A percentile compares a stretch with the other conserved stretches of the same genome.
Evolutionary conservation across 2,888 invertebrate genomes (phyloP).

Genomic region (Priocnemis perturbator): DNA sequence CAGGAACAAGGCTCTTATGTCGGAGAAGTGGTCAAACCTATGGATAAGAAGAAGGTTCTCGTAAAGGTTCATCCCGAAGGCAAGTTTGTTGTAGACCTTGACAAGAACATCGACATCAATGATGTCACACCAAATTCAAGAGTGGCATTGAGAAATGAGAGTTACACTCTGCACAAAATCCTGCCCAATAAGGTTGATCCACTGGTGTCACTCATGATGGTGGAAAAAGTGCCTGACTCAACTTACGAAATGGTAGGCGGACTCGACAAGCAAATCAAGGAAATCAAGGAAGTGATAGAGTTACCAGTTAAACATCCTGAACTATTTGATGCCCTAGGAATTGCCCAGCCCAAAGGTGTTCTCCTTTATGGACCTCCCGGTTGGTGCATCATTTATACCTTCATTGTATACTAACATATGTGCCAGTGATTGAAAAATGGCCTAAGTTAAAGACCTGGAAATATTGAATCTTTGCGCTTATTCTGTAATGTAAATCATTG

Average conservation of each 20-base stretch:
- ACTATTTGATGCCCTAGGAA: slow-evolving; percentile 98
- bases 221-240: slow-evolving; percentile 99
- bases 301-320: slow-evolving; percentile 99
- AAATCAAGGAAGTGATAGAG: slow-evolving; percentile 99
- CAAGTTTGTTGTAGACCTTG: slow-evolving; percentile 99
- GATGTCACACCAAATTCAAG: slow-evolving; percentile 98
- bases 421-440: no score
- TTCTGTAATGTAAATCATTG: no score
- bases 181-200: slow-evolving; percentile 99
- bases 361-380: slow-evolving; percentile 98
- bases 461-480: no score
- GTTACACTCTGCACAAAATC: slow-evolving; percentile 98
- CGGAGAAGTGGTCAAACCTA: slow-evolving; percentile 99
- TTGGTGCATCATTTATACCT: no score
- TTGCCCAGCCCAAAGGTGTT: slow-evolving; percentile 99
- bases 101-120: slow-evolving; percentile 99
- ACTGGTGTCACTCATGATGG: slow-evolving; percentile 99
- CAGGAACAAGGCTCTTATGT: slow-evolving; percentile 99
- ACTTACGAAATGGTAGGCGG: slow-evolving; percentile 99
- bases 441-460: no score
- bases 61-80: slow-evolving; percentile 99
- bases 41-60: slow-evolving; percentile 99
- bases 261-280: slow-evolving; percentile 99
- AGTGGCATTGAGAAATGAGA: slow-evolving; percentile 98
- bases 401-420: slow-evolving; percentile 7